phyloP scores from a whole-genome alignment of 2,797 vertebrate genomes.

The Anguilla anguilla region DNA sequence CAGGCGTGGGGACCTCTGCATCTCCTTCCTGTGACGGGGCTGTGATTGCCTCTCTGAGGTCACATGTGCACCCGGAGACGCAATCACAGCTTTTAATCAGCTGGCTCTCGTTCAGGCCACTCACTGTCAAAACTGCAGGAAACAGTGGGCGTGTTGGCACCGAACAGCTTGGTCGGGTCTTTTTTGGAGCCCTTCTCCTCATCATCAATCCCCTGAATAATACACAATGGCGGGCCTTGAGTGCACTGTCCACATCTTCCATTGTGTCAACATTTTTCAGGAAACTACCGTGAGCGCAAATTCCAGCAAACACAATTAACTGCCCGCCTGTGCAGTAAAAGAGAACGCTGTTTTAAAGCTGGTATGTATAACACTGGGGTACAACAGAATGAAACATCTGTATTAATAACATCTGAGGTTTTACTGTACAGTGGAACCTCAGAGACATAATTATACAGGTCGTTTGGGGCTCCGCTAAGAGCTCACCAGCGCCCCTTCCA shows the following conservation, averaged over 20 bases:
- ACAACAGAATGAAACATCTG: not conserved
- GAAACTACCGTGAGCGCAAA: not conserved
- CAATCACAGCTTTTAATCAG: not conserved
- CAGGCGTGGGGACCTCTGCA: not conserved
- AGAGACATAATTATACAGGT: too few species aligned
- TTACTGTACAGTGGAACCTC: too few species aligned
- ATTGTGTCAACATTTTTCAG: not conserved
- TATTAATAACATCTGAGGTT: not conserved
- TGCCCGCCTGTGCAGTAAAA: not conserved
- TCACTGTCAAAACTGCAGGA: conserved; percentile 91
- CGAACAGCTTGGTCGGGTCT: conserved; percentile 80
- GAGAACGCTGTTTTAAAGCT: not conserved
- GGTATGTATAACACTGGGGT: not conserved
- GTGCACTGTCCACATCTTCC: not conserved
- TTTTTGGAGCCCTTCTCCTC: conserved; percentile 77
- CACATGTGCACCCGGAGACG: not conserved
- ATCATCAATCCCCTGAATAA: conserved; percentile 81
- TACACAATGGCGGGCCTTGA: conserved; percentile 10
- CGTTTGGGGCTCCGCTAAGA: not conserved
- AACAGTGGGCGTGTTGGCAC: conserved; percentile 91
- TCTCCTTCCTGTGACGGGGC: not conserved
- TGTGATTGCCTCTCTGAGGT: not conserved
- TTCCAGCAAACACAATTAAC: not conserved
- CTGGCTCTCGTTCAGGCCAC: conserved; percentile 44
- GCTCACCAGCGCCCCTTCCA: conserved; percentile 92